A percentile compares a stretch with the other conserved stretches of the same genome.
These are phyloP conservation scores for Barbus barbus DNA, from an alignment of 2,113 vertebrate genomes.

Conservation along the genomic window DNA sequence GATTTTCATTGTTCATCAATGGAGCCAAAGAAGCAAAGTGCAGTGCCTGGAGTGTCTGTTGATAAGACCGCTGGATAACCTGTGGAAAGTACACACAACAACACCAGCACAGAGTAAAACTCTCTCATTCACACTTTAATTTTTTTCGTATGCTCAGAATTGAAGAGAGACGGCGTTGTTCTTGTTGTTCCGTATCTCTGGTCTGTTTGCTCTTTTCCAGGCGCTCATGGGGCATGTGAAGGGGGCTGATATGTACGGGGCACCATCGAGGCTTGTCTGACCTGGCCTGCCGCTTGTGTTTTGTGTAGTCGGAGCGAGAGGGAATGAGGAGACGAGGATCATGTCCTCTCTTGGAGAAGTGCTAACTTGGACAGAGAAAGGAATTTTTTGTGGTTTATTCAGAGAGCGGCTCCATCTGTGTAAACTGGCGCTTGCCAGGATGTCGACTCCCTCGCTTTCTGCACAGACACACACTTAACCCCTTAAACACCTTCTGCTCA, in stretches of 20 bases:
- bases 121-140: neutral
- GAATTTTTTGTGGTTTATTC: conserved; percentile 84
- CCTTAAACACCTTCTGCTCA: conserved; percentile 63
- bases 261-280: conserved; percentile 49
- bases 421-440: conserved; percentile 81
- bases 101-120: neutral
- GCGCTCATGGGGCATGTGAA: conserved; percentile 1
- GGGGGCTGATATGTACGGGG: neutral
- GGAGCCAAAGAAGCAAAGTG: conserved; percentile 27
- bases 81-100: conserved; percentile 19
- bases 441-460: conserved; percentile 75
- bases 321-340: conserved; percentile 51
- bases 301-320: conserved; percentile 49
- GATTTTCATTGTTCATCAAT: conserved; percentile 1
- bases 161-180: neutral
- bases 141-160: neutral
- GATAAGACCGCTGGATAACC: conserved; percentile 37
- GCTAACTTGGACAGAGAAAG: conserved; percentile 82
- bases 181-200: conserved; percentile 60
- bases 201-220: conserved; percentile 54
- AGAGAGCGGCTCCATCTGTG: conserved; percentile 84
- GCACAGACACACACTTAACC: conserved; percentile 74
- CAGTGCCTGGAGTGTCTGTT: conserved; percentile 37
- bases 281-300: conserved; percentile 58
- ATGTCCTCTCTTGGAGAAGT: conserved; percentile 74